Evolutionary conservation across 2,888 invertebrate species (phyloP).

Genomic region (Limnephilus lunatus): DNA sequence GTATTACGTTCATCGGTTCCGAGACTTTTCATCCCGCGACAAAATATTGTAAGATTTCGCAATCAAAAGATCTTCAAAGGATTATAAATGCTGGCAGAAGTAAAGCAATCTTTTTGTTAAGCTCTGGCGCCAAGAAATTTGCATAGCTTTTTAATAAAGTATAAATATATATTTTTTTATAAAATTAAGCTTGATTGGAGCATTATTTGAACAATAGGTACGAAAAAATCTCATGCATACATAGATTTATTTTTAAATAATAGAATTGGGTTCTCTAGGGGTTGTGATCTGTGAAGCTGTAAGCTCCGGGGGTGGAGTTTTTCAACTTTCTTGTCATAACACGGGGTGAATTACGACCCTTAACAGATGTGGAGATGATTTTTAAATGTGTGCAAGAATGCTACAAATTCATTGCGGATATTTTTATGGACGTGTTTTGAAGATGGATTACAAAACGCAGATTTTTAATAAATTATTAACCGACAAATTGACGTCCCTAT

Average conservation of each 20-base stretch:
- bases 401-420: background rate
- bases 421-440: background rate
- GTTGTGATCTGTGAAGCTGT: background rate
- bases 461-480: background rate
- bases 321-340: constrained; percentile 22
- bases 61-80: too few species aligned
- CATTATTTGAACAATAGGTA: too few species aligned
- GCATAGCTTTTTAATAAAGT: too few species aligned
- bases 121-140: too few species aligned
- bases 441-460: background rate
- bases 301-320: constrained; percentile 7
- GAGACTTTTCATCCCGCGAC: too few species aligned
- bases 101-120: too few species aligned
- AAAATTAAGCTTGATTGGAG: too few species aligned
- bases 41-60: too few species aligned
- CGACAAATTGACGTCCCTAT: background rate
- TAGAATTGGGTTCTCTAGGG: constrained; percentile 11
- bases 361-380: constrained; percentile 9
- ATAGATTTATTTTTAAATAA: background rate
- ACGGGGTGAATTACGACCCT: constrained; percentile 8
- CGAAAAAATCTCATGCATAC: background rate
- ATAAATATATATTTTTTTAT: too few species aligned
- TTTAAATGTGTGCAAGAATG: background rate
- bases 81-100: too few species aligned
- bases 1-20: too few species aligned